phyloP scores from a whole-genome alignment of 1,140 invertebrate species.

The Penaeus japonicus region DNA sequence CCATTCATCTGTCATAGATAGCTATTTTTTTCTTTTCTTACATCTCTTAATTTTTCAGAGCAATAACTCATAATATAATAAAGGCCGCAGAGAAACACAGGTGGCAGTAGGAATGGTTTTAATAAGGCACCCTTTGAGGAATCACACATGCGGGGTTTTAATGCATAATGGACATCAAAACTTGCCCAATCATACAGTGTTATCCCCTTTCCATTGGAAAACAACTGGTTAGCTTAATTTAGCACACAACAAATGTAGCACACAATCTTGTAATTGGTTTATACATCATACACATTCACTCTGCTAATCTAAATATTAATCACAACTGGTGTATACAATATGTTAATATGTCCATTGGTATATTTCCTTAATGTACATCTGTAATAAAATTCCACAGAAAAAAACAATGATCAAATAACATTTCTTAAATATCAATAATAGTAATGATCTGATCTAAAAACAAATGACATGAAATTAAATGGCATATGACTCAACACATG shows the following conservation, averaged over 20 bases:
- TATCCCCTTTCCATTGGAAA: slow-evolving; percentile 3
- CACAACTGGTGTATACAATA: neutral
- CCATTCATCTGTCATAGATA: too few species aligned
- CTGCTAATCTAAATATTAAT: neutral
- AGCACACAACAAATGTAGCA: slow-evolving; percentile 17
- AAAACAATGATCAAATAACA: too few species aligned
- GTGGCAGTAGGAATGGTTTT: slow-evolving; percentile 38
- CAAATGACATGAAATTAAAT: too few species aligned
- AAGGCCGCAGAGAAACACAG: neutral
- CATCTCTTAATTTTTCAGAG: neutral
- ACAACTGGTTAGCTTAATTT: neutral
- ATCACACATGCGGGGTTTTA: slow-evolving; percentile 39
- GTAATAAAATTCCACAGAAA: too few species aligned
- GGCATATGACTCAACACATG: too few species aligned
- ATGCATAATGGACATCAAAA: slow-evolving; percentile 9
- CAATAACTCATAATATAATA: neutral
- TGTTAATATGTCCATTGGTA: neutral
- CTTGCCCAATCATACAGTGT: neutral
- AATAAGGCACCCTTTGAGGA: slow-evolving; percentile 54
- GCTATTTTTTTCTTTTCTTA: too few species aligned
- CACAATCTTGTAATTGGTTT: neutral
- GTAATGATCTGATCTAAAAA: too few species aligned
- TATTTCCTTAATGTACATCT: neutral
- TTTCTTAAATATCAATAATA: too few species aligned
- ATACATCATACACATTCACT: slow-evolving; percentile 8